Evolutionary conservation across 1,140 invertebrate genomes (phyloP).

Genomic region (Sogatella furcifera): DNA sequence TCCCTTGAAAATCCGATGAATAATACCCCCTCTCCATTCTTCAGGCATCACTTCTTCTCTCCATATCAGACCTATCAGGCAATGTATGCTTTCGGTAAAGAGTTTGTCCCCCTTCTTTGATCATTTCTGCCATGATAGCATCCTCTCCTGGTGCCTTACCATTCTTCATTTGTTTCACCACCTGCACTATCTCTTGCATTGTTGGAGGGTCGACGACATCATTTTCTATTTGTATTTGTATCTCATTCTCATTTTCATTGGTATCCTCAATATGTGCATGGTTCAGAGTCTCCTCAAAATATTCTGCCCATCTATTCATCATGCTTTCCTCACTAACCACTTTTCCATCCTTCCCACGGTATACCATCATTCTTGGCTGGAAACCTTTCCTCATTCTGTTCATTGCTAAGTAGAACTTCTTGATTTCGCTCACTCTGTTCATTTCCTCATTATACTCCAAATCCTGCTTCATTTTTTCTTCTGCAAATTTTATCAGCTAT

Average conservation of each 20-base stretch:
- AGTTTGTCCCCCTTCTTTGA: conserved; percentile 3
- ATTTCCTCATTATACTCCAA: background rate
- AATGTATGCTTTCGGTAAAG: background rate
- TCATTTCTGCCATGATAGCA: conserved; percentile 3
- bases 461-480: background rate
- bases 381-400: background rate
- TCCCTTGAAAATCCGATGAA: conserved; percentile 14
- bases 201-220: background rate
- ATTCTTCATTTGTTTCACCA: conserved; percentile 2
- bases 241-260: background rate
- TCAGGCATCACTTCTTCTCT: conserved; percentile 11
- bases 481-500: conserved; percentile 1
- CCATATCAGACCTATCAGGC: conserved; percentile 10
- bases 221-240: background rate
- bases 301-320: conserved; percentile 1
- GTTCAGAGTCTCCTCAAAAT: background rate
- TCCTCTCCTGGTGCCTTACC: background rate
- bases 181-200: conserved; percentile 3
- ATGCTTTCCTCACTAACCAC: background rate
- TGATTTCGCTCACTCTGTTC: background rate
- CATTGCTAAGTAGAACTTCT: conserved; percentile 1
- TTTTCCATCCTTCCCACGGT: background rate
- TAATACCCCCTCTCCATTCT: conserved; percentile 7
- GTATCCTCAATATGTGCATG: background rate
- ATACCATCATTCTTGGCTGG: background rate